Conservation (phyloP, 1,140 invertebrate genomes). For the Ptiloglossa arizonensis region DNA sequence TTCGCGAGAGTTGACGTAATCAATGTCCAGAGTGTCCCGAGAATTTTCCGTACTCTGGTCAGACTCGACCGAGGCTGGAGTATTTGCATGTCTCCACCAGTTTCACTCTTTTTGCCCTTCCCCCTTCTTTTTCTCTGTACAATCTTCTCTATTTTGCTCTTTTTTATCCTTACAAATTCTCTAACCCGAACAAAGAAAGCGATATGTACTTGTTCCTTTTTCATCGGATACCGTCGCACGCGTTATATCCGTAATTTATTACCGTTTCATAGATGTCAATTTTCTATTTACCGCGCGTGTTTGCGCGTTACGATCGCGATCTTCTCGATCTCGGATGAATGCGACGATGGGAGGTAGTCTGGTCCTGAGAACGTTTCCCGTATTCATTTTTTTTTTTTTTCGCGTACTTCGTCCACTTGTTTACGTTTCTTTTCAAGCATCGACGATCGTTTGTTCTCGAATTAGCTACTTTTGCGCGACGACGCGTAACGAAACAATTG, state of each 20-base stretch:
- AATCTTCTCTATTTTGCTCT: constrained; percentile 40
- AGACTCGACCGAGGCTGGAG: constrained; percentile 62
- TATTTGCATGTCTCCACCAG: constrained; percentile 68
- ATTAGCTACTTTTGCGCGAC: too few relatives aligned
- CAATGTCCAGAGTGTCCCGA: constrained; percentile 14
- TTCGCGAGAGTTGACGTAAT: background rate
- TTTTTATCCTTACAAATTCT: constrained; percentile 23
- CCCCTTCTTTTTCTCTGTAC: constrained; percentile 31
- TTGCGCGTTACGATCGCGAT: background rate
- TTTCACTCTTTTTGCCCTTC: constrained; percentile 28
- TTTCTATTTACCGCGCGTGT: background rate
- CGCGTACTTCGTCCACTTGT: too few relatives aligned
- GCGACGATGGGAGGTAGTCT: too few relatives aligned
- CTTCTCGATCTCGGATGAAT: background rate
- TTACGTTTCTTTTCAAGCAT: too few relatives aligned
- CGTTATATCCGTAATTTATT: background rate
- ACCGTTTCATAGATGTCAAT: background rate
- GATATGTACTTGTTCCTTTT: background rate
- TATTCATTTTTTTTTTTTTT: too few relatives aligned
- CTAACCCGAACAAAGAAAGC: background rate
- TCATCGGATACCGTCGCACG: background rate
- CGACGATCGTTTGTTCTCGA: too few relatives aligned
- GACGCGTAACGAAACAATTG: too few relatives aligned
- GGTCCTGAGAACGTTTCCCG: too few relatives aligned
- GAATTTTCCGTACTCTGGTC: constrained; percentile 35